phyloP scores from a whole-genome alignment of 2,888 invertebrate species.

The Ptychoptera albimana region DNA sequence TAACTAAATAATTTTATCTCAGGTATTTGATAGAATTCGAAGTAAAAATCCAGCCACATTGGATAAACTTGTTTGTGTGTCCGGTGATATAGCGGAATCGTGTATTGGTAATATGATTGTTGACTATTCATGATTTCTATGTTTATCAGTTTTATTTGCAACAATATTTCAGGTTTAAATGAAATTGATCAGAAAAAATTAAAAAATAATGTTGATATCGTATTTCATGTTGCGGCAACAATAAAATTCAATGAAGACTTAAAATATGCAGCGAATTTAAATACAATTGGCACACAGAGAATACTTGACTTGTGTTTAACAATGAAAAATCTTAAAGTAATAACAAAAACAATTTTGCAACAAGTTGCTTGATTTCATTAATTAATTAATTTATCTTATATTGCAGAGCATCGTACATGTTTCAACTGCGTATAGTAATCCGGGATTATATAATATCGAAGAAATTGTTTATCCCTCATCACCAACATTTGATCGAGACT shows the following conservation, averaged over 20 bases:
- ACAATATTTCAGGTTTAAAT: slow-evolving; percentile 33
- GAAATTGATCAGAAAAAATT: slow-evolving; percentile 44
- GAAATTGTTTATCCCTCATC: slow-evolving; percentile 68
- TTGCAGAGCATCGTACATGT: slow-evolving; percentile 76
- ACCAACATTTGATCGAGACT: slow-evolving; percentile 37
- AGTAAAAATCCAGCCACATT: slow-evolving; percentile 45
- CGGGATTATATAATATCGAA: slow-evolving; percentile 62
- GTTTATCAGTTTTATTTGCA: too few relatives aligned
- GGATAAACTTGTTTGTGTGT: slow-evolving; percentile 48
- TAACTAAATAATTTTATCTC: too few relatives aligned
- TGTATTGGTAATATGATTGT: slow-evolving; percentile 49
- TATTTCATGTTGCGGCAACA: slow-evolving; percentile 94
- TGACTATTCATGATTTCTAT: too few relatives aligned
- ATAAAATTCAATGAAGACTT: slow-evolving; percentile 88
- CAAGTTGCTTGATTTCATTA: neutral
- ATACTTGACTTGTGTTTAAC: slow-evolving; percentile 67
- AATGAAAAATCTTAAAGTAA: slow-evolving; percentile 61
- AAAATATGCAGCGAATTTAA: slow-evolving; percentile 71
- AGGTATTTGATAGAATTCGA: slow-evolving; percentile 51
- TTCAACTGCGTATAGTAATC: slow-evolving; percentile 93
- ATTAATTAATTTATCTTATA: neutral
- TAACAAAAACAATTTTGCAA: slow-evolving; percentile 2
- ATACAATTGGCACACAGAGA: slow-evolving; percentile 75
- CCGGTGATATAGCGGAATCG: slow-evolving; percentile 59
- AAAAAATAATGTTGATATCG: slow-evolving; percentile 54